A percentile compares a stretch with the other conserved stretches of the same genome.
Conservation (phyloP, 2,797 vertebrate genomes). For the Scomberomorus guttatus region DNA sequence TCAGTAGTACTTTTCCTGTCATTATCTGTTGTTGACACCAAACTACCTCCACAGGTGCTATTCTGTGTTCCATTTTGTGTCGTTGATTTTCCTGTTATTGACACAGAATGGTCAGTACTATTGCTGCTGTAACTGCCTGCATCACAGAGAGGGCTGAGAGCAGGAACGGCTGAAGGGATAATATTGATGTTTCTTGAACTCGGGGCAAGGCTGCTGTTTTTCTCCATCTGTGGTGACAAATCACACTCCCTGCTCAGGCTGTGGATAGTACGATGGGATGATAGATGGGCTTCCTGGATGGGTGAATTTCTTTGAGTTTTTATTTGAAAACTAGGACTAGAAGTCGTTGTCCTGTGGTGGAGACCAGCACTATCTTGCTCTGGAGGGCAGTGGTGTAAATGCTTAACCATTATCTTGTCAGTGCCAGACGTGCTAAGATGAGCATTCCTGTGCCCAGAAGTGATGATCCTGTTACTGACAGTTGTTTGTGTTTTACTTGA, state of each 20-base stretch:
- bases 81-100: conserved; percentile 10
- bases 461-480: conserved; percentile 4
- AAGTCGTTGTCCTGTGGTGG: background rate
- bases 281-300: conserved; percentile 1
- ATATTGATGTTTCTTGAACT: conserved; percentile 39
- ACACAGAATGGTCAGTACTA: conserved; percentile 6
- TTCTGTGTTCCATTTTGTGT: conserved; percentile 3
- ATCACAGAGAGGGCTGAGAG: conserved; percentile 16
- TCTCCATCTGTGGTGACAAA: conserved; percentile 35
- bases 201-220: conserved; percentile 17
- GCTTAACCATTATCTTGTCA: conserved; percentile 21
- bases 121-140: conserved; percentile 21
- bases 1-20: background rate
- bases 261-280: conserved; percentile 14
- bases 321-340: conserved; percentile 19
- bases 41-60: conserved; percentile 12
- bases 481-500: conserved; percentile 17
- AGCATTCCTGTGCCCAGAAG: background rate
- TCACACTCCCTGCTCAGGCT: conserved; percentile 29
- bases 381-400: background rate
- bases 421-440: background rate
- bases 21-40: conserved; percentile 13
- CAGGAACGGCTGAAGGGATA: conserved; percentile 10
- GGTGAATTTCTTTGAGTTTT: conserved; percentile 25
- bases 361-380: conserved; percentile 8